Percentiles rank a stretch among this genome's conserved stretches.
These are phyloP conservation scores for Itoplectis maculator DNA, from an alignment of 2,888 invertebrate genomes.

Conservation along the genomic window DNA sequence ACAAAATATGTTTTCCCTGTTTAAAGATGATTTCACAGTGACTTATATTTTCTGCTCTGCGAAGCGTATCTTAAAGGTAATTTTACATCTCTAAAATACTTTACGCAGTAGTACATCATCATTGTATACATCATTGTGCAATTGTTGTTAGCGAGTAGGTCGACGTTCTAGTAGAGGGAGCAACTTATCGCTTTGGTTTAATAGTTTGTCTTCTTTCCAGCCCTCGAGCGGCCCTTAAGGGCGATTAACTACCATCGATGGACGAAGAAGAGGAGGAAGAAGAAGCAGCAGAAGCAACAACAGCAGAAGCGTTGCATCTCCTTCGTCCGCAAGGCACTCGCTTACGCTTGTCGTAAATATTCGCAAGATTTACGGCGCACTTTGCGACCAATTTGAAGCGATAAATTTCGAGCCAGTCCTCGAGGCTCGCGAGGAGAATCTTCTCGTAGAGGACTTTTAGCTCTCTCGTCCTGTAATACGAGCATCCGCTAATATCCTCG, in stretches of 20 bases:
- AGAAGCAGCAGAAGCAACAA: not conserved
- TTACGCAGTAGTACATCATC: constrained; percentile 1
- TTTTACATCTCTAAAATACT: constrained; percentile 7
- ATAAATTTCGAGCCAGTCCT: constrained; percentile 74
- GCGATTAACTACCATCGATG: not conserved
- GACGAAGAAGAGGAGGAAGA: not conserved
- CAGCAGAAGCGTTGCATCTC: not conserved
- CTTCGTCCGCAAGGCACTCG: constrained; percentile 18
- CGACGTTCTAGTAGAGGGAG: not conserved
- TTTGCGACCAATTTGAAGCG: constrained; percentile 76
- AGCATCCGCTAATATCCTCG: constrained; percentile 50
- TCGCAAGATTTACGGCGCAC: constrained; percentile 72
- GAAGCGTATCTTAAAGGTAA: not conserved
- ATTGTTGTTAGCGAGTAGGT: not conserved
- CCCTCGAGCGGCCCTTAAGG: constrained; percentile 11
- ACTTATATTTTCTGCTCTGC: not conserved
- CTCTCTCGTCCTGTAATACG: constrained; percentile 44
- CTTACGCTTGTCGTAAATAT: constrained; percentile 70
- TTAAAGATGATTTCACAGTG: not conserved
- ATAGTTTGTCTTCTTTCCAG: constrained; percentile 29
- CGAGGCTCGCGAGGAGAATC: constrained; percentile 10
- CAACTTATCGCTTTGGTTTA: not conserved
- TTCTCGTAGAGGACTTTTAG: constrained; percentile 50
- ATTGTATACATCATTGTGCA: no score
- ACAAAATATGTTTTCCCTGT: not conserved